Base-by-base conservation (phyloP, 2,888 invertebrate genomes). In the Lepidocyrtoides sp. region DNA sequence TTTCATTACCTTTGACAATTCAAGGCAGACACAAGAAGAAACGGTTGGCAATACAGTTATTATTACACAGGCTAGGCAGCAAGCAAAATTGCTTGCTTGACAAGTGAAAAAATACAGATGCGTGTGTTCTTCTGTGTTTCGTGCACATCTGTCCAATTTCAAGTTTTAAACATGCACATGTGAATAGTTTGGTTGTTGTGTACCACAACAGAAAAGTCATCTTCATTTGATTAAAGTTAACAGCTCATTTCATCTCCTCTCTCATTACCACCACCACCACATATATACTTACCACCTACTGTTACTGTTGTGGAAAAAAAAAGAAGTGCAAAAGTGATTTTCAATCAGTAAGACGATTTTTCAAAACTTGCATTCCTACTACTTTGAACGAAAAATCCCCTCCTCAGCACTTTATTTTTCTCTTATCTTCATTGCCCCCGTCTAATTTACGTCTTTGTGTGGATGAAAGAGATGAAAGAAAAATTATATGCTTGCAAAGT, bases 71-170 rank as follows among this genome's bases (percentile, higher is more conserved):
- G n/a, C n/a, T n/a, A n/a, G n/a, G n/a, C n/a, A n/a, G n/a, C n/a
- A n/a, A 29, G 54, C n/a, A 12, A 75, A 48, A 75, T 75, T 77
- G 77, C 29, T 48, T 17, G 69, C 20, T 69, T 66, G 83, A 66
- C 69, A 83, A 51, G 66, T 51, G 83, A 48, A 83, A 51, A 51
- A 66, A 48, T 51, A 83, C 63, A 83, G 41, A 82, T 57, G 29
- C 29, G 20, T 29, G 79, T 4, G 57, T 81, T 29, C 32, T n/a
- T 17, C 29, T 36, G 60, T n/a, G 60, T 81, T 54, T 54, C 57
- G 63, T 63, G 75, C 77, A 51, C 77, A 89, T 89, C 89, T 89
- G 89, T 75, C 82, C 36, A 82, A 60, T 86, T 75, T 77, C 77
- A 75, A 51, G 75, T 75, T 75, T 72, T 23, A 2, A n/a, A n/a